phyloP scores from a whole-genome alignment of 2,113 vertebrate genomes.

The Columba janthina region DNA sequence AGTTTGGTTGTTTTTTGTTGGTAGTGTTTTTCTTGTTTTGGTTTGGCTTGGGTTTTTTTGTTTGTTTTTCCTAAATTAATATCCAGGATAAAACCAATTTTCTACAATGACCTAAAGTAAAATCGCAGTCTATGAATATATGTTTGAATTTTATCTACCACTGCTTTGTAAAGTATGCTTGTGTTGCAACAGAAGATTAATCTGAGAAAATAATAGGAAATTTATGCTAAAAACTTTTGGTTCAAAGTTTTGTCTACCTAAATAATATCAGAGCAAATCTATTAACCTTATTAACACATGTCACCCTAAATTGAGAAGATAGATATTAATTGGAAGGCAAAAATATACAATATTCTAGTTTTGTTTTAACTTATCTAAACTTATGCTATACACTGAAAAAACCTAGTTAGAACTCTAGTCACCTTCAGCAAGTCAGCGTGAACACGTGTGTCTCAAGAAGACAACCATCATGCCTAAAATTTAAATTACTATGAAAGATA shows the following conservation, averaged over 20 bases:
- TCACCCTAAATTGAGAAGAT: background rate
- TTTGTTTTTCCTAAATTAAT: background rate
- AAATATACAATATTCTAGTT: background rate
- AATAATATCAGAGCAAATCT: background rate
- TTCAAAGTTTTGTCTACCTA: background rate
- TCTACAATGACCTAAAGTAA: background rate
- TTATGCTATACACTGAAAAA: background rate
- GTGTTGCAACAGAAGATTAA: background rate
- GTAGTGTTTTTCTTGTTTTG: too few relatives aligned
- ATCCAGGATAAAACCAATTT: background rate
- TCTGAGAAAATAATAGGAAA: background rate
- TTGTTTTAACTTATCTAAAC: background rate
- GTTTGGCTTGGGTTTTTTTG: too few relatives aligned
- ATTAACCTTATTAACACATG: background rate
- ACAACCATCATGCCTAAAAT: background rate
- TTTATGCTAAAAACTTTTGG: background rate
- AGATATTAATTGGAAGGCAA: background rate
- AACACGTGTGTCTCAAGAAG: background rate
- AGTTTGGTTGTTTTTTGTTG: too few relatives aligned
- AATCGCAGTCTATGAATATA: background rate
- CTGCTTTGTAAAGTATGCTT: background rate
- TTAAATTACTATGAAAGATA: background rate
- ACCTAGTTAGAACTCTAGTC: background rate
- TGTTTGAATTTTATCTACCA: background rate
- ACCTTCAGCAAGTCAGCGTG: background rate